Evolutionary conservation across 2,888 invertebrate genomes (phyloP), one percentile per base, ranked within the genome.

Genomic region (Polymixis lichenea): DNA sequence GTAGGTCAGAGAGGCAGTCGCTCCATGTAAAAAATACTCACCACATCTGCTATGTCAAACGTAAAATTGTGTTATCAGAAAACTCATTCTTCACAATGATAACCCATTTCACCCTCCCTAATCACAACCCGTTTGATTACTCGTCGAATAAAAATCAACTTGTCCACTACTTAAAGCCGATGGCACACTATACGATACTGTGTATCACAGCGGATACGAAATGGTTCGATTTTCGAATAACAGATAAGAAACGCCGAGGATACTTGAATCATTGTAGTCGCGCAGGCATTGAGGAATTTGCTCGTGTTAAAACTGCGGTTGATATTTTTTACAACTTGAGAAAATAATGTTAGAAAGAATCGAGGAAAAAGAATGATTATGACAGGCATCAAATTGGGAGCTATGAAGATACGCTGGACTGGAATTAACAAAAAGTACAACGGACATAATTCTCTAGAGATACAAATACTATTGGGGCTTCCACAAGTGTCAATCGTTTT

Each of bases 191-290:
- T 55, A 80, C 71, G 43, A 68, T 73, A 83, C 80, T 80, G 67
- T 73, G 77, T 72, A 56, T 60, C 75, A 56, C 65, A 62, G 62
- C 75, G 77, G 71, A 83, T 70, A 80, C 81, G 80, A 79, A 74
- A 77, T 49, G 83, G 79, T 55, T 72, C 72, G 75, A 67, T 75
- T 78, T 73, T 66, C 70, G 72, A 84, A 86, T 81, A 81, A 68
- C 76, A 85, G 85, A 85, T 78, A 80, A 66, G 78, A 85, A 70
- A 46, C 77, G 46, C 61, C 32, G 78, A 73, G 71, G 66, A 75
- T 73, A 76, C 76, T 75, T 62, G 51, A 75, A 60, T 38, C n/a
- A 49, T 69, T 76, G 11, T 80, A 83, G 87, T 78, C 83, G 6
- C 38, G 64, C 75, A 86, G 68, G 13, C 80, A 56, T 8, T 65